phyloP scores from a whole-genome alignment of 2,113 vertebrate species.

The Lophura nycthemera region DNA sequence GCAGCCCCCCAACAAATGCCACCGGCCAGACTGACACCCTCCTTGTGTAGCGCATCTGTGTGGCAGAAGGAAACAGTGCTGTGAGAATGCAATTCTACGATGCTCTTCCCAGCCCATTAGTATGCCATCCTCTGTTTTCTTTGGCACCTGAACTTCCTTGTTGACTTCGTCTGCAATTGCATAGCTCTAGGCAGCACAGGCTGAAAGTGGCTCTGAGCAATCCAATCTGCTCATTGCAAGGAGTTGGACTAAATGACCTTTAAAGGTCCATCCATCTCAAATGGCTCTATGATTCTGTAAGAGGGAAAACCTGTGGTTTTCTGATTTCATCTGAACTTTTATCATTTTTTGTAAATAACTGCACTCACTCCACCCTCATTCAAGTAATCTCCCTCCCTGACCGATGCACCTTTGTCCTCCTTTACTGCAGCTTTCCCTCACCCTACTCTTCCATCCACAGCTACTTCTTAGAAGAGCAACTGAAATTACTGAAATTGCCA shows the following conservation, averaged over 20 bases:
- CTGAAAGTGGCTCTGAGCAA: no score
- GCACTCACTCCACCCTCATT: neutral
- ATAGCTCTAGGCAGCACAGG: neutral
- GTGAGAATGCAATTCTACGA: neutral
- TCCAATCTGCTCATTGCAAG: no score
- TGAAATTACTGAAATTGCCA: neutral
- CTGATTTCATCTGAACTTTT: neutral
- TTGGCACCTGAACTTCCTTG: neutral
- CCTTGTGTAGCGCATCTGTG: conserved; percentile 87
- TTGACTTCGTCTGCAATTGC: neutral
- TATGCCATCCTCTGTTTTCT: neutral
- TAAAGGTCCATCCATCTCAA: no score
- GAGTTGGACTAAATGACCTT: no score
- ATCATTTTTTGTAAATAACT: neutral
- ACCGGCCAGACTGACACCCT: conserved; percentile 90
- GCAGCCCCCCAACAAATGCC: conserved; percentile 86
- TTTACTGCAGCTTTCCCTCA: neutral
- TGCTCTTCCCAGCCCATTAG: neutral
- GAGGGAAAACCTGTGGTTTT: neutral
- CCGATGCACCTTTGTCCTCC: neutral
- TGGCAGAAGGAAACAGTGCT: conserved; percentile 12
- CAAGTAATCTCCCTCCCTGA: neutral
- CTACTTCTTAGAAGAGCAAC: neutral
- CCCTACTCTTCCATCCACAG: neutral
- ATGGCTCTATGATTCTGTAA: no score